Base-by-base conservation (phyloP, 2,888 invertebrate species). In the Cryptophagus acutangulus region DNA sequence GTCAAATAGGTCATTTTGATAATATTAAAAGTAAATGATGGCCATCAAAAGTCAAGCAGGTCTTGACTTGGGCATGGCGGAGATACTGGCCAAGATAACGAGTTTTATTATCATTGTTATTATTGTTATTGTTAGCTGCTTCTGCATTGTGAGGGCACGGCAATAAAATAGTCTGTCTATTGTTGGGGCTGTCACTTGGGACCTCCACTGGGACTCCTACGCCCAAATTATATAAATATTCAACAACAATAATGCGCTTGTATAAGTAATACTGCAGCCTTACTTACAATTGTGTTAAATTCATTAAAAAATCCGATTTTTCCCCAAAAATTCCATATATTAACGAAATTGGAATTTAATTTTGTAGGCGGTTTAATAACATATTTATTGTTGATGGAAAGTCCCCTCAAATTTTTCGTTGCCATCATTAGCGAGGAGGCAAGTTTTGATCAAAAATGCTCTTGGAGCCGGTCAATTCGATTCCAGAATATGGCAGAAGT, bases 101-200 rank as follows among this genome's bases (percentile, higher is more conserved):
- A 49, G 51, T 57, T 59, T 59, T 61, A 59, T 59, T 58, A 55
- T 61, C 54, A 54, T 53, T 59, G 55, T 58, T 59, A 55, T 58
- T 56, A 52, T 57, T 56, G 52, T 58, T 58, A 58, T 58, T 60
- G 57, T 60, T 60, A 46, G 52, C 44, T 51, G 58, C 58, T 60
- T 49, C 58, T 57, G 59, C 54, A 57, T 61, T 59, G 58, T 59
- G 45, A 46, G 43, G 50, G 34, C 41, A 46, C 37, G 49, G 52
- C 52, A 49, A 59, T 61, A 61, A 61, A 61, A 56, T 52, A 51
- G 53, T 51, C 51, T 42, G 46, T 55, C 55, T 54, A 60, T 61
- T 61, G 61, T 61, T 57, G 47, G 30, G 43, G 33, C 47, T 51
- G 58, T 55, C 57, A 55, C 41, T 49, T 43, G 45, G 35, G 53